phyloP scores from a whole-genome alignment of 1,140 invertebrate species.

The Leptinotarsa texana region DNA sequence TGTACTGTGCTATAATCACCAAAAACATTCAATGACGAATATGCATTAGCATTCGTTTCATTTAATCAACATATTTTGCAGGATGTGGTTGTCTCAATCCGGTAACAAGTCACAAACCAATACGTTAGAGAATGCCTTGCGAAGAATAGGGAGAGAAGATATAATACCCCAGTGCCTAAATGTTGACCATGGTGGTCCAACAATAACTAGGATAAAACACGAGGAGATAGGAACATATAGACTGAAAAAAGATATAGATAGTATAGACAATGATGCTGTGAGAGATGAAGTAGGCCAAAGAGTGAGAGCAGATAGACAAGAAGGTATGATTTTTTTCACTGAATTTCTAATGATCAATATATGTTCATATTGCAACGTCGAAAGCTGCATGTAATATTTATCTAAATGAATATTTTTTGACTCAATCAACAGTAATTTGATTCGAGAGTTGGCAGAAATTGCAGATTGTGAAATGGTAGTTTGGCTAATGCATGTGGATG shows the following conservation, averaged over 20 bases:
- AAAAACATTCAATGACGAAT: too few relatives aligned
- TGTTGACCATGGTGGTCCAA: constrained; percentile 66
- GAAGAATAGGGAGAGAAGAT: constrained; percentile 87
- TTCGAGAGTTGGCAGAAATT: too few relatives aligned
- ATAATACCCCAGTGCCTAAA: constrained; percentile 93
- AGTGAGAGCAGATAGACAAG: constrained; percentile 13
- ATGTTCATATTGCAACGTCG: too few relatives aligned
- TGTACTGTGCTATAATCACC: too few relatives aligned
- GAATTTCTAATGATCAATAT: too few relatives aligned
- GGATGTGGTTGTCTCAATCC: constrained; percentile 77
- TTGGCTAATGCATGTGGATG: too few relatives aligned
- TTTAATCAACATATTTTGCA: not conserved
- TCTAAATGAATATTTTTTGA: too few relatives aligned
- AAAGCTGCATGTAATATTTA: too few relatives aligned
- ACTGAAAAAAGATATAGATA: constrained; percentile 56
- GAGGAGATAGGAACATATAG: constrained; percentile 53
- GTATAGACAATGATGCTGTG: constrained; percentile 31
- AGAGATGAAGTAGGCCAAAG: constrained; percentile 25
- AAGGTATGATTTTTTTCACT: constrained; percentile 20
- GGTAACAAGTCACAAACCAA: constrained; percentile 77
- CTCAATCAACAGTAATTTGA: too few relatives aligned
- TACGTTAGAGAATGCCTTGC: constrained; percentile 84
- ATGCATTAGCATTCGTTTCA: too few relatives aligned
- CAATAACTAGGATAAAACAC: constrained; percentile 38
- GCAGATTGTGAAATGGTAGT: too few relatives aligned